Percentiles rank a stretch among this genome's conserved stretches.
These are phyloP conservation scores for Stegodyphus dumicola DNA, from an alignment of 1,140 invertebrate genomes.

Conservation along the genomic window DNA sequence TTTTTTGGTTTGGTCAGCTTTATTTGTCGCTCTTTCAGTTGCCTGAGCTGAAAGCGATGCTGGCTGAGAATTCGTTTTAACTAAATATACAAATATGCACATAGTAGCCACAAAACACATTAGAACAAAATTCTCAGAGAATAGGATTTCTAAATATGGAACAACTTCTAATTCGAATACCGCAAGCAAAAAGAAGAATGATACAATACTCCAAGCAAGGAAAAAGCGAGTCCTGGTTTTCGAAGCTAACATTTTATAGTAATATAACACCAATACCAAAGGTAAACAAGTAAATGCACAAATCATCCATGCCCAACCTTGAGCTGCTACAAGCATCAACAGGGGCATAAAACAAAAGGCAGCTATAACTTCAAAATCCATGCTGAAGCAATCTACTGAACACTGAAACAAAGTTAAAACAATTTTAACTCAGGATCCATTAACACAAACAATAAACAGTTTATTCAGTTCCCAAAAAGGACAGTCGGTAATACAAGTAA, in stretches of 20 bases:
- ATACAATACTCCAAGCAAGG: slow-evolving; percentile 31
- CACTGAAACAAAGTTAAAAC: too few species aligned
- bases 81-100: slow-evolving; percentile 43
- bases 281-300: slow-evolving; percentile 31
- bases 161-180: slow-evolving; percentile 62
- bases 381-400: background rate
- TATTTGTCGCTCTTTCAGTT: background rate
- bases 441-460: too few species aligned
- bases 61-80: slow-evolving; percentile 5
- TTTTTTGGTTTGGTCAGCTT: slow-evolving; percentile 4
- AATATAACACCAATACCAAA: slow-evolving; percentile 18
- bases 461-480: too few species aligned
- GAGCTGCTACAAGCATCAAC: slow-evolving; percentile 42
- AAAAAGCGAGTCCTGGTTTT: slow-evolving; percentile 36
- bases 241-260: slow-evolving; percentile 7
- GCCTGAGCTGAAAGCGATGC: background rate
- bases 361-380: slow-evolving; percentile 30
- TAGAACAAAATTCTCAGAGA: slow-evolving; percentile 55
- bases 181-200: slow-evolving; percentile 40
- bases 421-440: too few species aligned
- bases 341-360: slow-evolving; percentile 51
- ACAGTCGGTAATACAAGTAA: too few species aligned
- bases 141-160: slow-evolving; percentile 60
- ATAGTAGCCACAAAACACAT: slow-evolving; percentile 53
- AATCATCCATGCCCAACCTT: slow-evolving; percentile 43